Conservation (phyloP, 2,113 vertebrate species). For the Corythornis vintsioides region DNA sequence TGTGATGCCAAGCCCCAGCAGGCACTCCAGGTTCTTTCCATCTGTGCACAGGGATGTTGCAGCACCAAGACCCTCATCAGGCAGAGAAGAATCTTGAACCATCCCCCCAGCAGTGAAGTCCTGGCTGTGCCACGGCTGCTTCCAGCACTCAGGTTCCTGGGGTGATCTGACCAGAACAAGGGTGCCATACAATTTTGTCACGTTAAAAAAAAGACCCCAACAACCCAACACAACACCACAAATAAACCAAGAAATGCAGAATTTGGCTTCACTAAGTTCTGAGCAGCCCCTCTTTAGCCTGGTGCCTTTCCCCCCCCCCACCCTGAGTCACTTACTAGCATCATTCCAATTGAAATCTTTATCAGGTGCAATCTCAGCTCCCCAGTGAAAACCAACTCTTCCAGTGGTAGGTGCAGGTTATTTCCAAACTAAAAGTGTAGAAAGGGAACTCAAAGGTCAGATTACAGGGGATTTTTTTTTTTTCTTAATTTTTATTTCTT, state of each 20-base stretch:
- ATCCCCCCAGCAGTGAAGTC: not conserved
- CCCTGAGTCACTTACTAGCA: not conserved
- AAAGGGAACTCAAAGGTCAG: slow-evolving; percentile 11
- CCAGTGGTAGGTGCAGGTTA: slow-evolving; percentile 18
- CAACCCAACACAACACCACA: not conserved
- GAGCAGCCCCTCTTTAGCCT: slow-evolving; percentile 47
- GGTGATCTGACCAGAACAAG: not conserved
- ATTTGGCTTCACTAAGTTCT: slow-evolving; percentile 43
- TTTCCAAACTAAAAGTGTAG: not conserved
- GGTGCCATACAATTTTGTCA: not conserved
- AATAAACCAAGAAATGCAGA: not conserved
- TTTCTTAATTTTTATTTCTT: not conserved
- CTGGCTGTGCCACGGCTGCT: not conserved
- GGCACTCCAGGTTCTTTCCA: not conserved
- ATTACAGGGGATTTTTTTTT: not conserved
- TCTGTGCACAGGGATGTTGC: not conserved
- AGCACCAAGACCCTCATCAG: not conserved
- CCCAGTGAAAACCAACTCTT: slow-evolving; percentile 4
- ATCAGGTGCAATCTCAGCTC: not conserved
- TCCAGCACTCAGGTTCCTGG: not conserved
- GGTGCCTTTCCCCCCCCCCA: not conserved
- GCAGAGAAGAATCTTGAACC: not conserved
- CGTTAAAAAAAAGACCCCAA: not conserved
- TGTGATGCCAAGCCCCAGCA: not conserved
- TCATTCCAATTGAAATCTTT: not conserved